Evolutionary conservation across 2,797 vertebrate species (phyloP).

Genomic region (Mormyrus hasselquistii): DNA sequence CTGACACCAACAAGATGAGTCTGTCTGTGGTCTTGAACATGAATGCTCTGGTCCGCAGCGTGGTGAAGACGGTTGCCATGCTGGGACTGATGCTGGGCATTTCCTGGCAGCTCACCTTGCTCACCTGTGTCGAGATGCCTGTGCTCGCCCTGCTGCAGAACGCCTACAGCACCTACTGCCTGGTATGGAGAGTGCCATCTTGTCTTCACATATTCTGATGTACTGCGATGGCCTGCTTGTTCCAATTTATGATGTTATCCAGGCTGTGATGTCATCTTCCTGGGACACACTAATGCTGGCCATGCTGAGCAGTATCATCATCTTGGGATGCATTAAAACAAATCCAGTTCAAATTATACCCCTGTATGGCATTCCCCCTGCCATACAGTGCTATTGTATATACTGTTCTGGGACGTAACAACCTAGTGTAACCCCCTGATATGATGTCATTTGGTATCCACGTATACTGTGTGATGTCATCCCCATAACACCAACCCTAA

Average conservation of each 20-base stretch:
- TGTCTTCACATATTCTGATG: neutral
- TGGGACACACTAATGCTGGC: neutral
- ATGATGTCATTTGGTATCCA: conserved; percentile 5
- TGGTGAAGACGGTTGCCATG: conserved; percentile 61
- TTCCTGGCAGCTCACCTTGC: conserved; percentile 72
- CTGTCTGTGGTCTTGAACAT: conserved; percentile 61
- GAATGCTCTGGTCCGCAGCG: conserved; percentile 65
- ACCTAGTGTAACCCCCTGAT: neutral
- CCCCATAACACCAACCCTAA: neutral
- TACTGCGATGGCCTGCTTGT: neutral
- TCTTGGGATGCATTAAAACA: neutral
- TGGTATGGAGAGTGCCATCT: conserved; percentile 47
- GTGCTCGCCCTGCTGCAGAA: conserved; percentile 56
- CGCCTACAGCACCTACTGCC: conserved; percentile 50
- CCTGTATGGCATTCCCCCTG: neutral
- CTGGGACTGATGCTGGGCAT: conserved; percentile 67
- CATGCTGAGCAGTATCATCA: neutral
- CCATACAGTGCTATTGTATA: neutral
- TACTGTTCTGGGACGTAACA: neutral
- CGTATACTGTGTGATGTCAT: neutral
- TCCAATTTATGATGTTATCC: neutral
- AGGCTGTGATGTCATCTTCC: neutral
- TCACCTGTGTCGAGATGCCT: conserved; percentile 68
- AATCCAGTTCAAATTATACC: neutral
- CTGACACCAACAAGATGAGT: conserved; percentile 75